These are phyloP conservation scores for Varanus komodoensis DNA, from an alignment of 2,113 vertebrate genomes.

Conservation along the genomic window DNA sequence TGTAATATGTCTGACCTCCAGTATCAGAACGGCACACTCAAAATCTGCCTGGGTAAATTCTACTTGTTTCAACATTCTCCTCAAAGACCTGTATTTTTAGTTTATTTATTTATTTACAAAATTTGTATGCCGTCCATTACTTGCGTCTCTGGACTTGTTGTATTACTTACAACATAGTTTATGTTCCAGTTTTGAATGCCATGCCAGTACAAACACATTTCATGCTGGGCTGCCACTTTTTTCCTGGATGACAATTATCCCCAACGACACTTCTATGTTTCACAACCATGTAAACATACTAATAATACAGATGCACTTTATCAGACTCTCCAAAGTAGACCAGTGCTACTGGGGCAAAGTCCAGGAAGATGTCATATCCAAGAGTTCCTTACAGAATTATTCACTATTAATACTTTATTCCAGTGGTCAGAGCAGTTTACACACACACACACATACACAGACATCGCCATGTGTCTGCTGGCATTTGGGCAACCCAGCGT, in stretches of 20 bases:
- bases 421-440: background rate
- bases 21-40: background rate
- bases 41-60: background rate
- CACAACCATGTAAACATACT: background rate
- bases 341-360: background rate
- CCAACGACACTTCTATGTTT: background rate
- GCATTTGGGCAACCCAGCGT: background rate
- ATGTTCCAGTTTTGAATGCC: conserved; percentile 14
- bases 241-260: background rate
- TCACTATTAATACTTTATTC: background rate
- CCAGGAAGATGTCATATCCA: background rate
- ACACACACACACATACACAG: background rate
- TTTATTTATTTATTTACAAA: background rate
- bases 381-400: background rate
- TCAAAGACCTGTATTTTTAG: background rate
- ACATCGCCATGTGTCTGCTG: background rate
- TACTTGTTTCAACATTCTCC: background rate
- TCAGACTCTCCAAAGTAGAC: too few relatives aligned
- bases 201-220: background rate
- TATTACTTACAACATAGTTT: too few relatives aligned
- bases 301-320: background rate
- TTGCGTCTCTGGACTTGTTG: too few relatives aligned
- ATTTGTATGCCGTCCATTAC: too few relatives aligned
- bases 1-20: background rate
- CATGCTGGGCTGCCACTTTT: background rate